phyloP scores from a whole-genome alignment of 2,797 vertebrate genomes.

The Gallinago stenura region DNA sequence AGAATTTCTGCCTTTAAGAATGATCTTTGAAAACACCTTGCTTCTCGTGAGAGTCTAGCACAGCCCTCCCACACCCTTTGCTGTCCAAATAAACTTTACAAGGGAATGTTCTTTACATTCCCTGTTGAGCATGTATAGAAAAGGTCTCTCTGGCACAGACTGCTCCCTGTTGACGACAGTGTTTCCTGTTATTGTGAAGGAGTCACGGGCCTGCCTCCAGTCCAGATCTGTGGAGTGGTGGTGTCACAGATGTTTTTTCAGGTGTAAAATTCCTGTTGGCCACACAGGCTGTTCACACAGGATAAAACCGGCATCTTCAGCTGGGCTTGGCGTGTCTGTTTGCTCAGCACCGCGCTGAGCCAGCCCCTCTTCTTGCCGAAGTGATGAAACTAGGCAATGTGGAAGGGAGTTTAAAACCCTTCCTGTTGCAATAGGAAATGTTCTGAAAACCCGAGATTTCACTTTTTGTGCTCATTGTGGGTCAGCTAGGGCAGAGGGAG shows the following conservation, averaged over 20 bases:
- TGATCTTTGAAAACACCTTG: background rate
- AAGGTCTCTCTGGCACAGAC: background rate
- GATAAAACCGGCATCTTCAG: conserved; percentile 2
- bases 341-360: background rate
- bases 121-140: conserved; percentile 8
- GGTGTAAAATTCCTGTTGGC: conserved; percentile 55
- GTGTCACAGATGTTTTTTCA: conserved; percentile 69
- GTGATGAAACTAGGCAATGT: conserved; percentile 1
- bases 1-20: background rate
- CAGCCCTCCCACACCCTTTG: conserved; percentile 19
- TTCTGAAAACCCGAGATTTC: conserved; percentile 53
- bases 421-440: conserved; percentile 54
- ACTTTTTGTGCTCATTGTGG: conserved; percentile 49
- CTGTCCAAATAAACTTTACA: conserved; percentile 54
- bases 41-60: background rate
- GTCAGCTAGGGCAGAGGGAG: background rate
- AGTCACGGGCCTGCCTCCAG: conserved; percentile 1
- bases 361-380: background rate
- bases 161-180: background rate
- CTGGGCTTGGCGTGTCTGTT: background rate
- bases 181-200: conserved; percentile 66
- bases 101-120: conserved; percentile 53
- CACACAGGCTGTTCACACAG: conserved; percentile 44
- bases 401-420: conserved; percentile 20
- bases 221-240: background rate